Evolutionary conservation across 1,140 invertebrate species (phyloP), one percentile per base, ranked within the genome.

Genomic region (Daktulosphaira vitifoliae): DNA sequence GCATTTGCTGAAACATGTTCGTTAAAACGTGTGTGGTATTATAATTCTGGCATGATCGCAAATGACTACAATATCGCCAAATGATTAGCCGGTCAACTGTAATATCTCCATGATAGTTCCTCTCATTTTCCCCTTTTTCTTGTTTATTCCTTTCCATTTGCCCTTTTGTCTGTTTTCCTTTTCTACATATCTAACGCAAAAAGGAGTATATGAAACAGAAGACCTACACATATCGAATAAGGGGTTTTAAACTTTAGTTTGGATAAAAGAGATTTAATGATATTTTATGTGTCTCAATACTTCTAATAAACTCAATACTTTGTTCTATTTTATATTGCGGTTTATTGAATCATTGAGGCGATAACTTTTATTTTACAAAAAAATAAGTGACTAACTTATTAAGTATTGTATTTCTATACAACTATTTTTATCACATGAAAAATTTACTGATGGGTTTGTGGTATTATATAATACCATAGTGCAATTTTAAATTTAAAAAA

Each of bases 1-100:
- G n/a, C n/a, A n/a, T n/a, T n/a, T n/a, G n/a, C 29, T 11, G 5
- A 33, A 33, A 11, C 29, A 33, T 11, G 29, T 33, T 11, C 5
- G 29, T 33, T 33, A 13, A 33, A 62, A 62, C 42, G 42, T 62
- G 42, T 18, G 13, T 13, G 7, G 56, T 46, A 23, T 46, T 62
- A 18, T 11, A 33, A 48, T 62, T 46, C 18, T 62, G 56, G 56
- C 56, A 48, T 33, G 56, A 16, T 46, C 56, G 46, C 56, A 62
- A 62, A 62, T 62, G 56, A 62, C 56, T 26, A 46, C 44, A 39
- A 62, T 62, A 62, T 13, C 56, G 26, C 44, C 18, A 39, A 33
- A 48, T 62, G 42, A 2, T 62, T 48, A 62, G 25, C 18, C 56
- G 42, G 42, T 42, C 56, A 62, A 62, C 56, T 42, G 56, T 62